These are phyloP conservation scores for Epizoanthus fatuus DNA, from an alignment of 92 coral and sea anemone genomes.

Conservation along the genomic window DNA sequence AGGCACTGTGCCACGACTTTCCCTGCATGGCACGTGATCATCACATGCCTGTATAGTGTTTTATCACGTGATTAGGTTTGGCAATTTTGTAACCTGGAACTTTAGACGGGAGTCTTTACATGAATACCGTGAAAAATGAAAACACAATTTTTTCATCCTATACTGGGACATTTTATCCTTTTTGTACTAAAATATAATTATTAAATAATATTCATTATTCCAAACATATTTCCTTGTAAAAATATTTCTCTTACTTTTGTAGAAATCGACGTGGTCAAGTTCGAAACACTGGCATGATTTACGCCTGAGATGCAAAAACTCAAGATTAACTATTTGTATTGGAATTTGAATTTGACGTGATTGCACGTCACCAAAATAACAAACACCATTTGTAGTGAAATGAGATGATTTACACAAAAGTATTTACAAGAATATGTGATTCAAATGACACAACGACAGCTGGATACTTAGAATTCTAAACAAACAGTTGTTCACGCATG, in stretches of 20 bases:
- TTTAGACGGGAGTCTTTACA: no score
- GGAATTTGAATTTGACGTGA: neutral
- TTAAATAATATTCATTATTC: constrained; percentile 18
- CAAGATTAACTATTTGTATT: neutral
- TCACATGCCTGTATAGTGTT: no score
- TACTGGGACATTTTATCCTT: neutral
- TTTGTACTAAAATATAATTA: constrained; percentile 22
- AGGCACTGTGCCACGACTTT: no score
- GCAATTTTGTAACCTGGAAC: no score
- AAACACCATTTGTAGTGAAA: neutral
- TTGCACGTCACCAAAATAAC: neutral
- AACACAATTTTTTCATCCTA: neutral
- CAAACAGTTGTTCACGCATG: neutral
- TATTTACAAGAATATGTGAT: constrained; percentile 12
- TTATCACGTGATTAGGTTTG: no score
- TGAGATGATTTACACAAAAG: neutral
- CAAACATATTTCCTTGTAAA: constrained; percentile 25
- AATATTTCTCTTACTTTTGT: neutral
- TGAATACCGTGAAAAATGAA: neutral
- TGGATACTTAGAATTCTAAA: neutral
- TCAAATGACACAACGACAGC: neutral
- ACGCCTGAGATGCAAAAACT: neutral
- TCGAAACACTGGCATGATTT: neutral
- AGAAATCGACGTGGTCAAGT: neutral
- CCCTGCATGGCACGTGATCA: no score